Evolutionary conservation across 2,113 vertebrate species (phyloP), one percentile per base, ranked within the genome.

Genomic region (Malaclemys terrapin): DNA sequence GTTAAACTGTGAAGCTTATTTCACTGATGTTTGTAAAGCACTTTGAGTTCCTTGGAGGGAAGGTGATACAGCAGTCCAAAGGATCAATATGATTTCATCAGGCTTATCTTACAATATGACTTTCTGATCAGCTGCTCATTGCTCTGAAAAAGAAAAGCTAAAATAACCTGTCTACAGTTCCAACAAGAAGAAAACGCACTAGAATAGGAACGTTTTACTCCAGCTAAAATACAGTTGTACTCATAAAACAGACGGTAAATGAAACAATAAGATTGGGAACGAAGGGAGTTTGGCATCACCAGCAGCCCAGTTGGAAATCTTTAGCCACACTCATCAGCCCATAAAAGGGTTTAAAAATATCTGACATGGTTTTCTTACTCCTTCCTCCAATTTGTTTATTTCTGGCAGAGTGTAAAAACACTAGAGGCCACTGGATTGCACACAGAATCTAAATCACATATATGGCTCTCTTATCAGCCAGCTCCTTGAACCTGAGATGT

Each of bases 31-130:
- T 95, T 94, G 85, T 85, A 89, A 89, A 90, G 80, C 10, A 75
- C 85, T 91, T 86, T 47, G 80, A 87, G 50, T 83, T 80, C 5
- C 35, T 87, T 69, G 47, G 45, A 82, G 10, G 90, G 59, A 93
- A 93, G 82, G 79, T 24, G 62, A 87, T 89, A 89, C 83, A 69
- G 35, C 96, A 93, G 96, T 97, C 93, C 94, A 95, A 97, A 95
- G 91, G 92, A 91, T 87, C 54, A 92, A 2, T n/a, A 45, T 69
- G 42, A 53, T 85, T n/a, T 78, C n/a, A 76, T 42, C 57, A n/a
- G 78, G 80, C 4, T 91, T 95, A 89, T 76, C 62, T 95, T 90
- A 78, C 0, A 11, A 20, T n/a, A 89, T 22, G 88, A 88, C 24
- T 89, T 72, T 14, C 83, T 20, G 82, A 1, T 86, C 38, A 83